A percentile compares a stretch with the other conserved stretches of the same genome.
Evolutionary conservation across 92 coral and sea anemone species (phyloP).

Genomic region (Epizoanthus illoricatus): DNA sequence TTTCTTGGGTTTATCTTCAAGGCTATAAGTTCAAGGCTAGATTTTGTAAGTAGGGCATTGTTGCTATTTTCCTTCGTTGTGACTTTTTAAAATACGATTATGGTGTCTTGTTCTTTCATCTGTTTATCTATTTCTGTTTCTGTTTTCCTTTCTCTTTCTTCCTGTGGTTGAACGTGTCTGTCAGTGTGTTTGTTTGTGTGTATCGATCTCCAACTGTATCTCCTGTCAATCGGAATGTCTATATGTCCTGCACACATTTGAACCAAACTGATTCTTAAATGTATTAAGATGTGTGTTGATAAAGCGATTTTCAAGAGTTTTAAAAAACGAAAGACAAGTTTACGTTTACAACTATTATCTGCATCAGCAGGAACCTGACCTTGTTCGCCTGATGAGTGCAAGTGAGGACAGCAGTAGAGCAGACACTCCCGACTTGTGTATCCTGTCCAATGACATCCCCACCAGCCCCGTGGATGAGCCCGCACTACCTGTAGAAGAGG

Average conservation of each 20-base stretch:
- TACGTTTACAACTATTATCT: background rate
- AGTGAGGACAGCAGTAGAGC: constrained; percentile 70
- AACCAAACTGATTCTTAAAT: too few relatives aligned
- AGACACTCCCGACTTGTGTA: constrained; percentile 80
- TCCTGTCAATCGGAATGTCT: too few relatives aligned
- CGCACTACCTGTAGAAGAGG: constrained; percentile 80
- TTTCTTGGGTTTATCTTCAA: constrained; percentile 78
- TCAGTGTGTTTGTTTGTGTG: background rate
- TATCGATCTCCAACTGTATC: too few relatives aligned
- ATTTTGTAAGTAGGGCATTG: constrained; percentile 70
- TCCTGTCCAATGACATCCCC: constrained; percentile 91
- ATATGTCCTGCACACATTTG: too few relatives aligned
- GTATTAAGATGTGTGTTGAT: too few relatives aligned
- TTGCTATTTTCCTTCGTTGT: background rate
- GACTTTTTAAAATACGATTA: background rate
- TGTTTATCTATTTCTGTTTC: too few relatives aligned
- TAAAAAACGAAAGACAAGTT: too few relatives aligned
- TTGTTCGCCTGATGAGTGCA: constrained; percentile 73
- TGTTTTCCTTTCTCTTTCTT: background rate
- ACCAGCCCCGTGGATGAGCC: constrained; percentile 93
- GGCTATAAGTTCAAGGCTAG: constrained; percentile 89
- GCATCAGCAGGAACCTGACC: constrained; percentile 80
- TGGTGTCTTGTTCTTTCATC: background rate
- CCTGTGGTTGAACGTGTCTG: background rate
- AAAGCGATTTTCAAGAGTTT: too few relatives aligned